Conservation (phyloP, 2,888 invertebrate genomes). For the Chymomyza fuscimana region DNA sequence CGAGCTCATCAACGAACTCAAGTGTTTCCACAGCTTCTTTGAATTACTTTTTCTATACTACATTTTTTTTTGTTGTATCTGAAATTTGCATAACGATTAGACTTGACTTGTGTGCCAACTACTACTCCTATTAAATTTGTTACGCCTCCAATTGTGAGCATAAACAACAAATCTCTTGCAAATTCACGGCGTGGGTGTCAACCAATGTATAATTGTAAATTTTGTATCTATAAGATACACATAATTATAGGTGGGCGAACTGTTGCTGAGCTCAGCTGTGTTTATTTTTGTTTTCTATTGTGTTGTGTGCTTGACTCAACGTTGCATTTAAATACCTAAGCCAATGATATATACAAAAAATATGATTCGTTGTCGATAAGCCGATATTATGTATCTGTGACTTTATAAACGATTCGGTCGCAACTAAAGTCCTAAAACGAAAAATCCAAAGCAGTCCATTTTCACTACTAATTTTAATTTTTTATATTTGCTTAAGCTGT, state of each 20-base stretch:
- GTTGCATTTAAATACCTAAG: slow-evolving; percentile 8
- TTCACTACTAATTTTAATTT: too few species aligned
- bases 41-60: not conserved
- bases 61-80: not conserved
- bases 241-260: slow-evolving; percentile 45
- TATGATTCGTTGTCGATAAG: too few species aligned
- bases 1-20: slow-evolving; percentile 31
- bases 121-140: slow-evolving; percentile 47
- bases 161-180: slow-evolving; percentile 9
- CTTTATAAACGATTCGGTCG: too few species aligned
- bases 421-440: too few species aligned
- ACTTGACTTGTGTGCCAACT: slow-evolving; percentile 23
- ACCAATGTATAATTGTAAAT: slow-evolving; percentile 39
- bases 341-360: not conserved
- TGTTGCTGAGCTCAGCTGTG: slow-evolving; percentile 21
- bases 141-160: slow-evolving; percentile 21
- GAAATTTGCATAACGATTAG: slow-evolving; percentile 54
- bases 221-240: slow-evolving; percentile 51
- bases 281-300: slow-evolving; percentile 21
- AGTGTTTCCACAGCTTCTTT: slow-evolving; percentile 46
- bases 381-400: too few species aligned
- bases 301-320: slow-evolving; percentile 34
- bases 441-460: too few species aligned
- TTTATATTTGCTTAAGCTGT: too few species aligned
- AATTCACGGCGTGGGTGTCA: slow-evolving; percentile 46